Evolutionary conservation across 2,888 invertebrate species (phyloP).

Genomic region (Euphydryas editha): DNA sequence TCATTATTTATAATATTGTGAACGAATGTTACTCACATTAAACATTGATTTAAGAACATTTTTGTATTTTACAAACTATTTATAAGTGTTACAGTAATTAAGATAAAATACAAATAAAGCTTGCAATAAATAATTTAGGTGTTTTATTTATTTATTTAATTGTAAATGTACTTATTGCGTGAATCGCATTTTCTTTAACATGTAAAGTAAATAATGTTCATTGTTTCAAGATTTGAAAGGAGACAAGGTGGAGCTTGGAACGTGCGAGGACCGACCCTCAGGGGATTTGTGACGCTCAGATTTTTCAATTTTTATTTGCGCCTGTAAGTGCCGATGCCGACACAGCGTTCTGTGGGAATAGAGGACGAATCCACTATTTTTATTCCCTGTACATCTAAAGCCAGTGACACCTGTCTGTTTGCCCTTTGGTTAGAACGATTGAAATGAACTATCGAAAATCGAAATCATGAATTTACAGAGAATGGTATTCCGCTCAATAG

Average conservation of each 20-base stretch:
- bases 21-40: background rate
- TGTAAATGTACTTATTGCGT: slow-evolving; percentile 19
- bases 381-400: slow-evolving; percentile 38
- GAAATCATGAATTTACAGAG: slow-evolving; percentile 21
- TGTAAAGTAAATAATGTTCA: slow-evolving; percentile 48
- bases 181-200: slow-evolving; percentile 34
- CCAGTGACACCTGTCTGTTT: slow-evolving; percentile 45
- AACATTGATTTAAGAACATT: background rate
- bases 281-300: slow-evolving; percentile 72
- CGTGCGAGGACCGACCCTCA: slow-evolving; percentile 65
- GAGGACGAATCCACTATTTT: slow-evolving; percentile 46
- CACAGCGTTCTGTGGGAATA: slow-evolving; percentile 48
- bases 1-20: slow-evolving; percentile 29
- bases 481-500: slow-evolving; percentile 3
- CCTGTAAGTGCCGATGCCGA: slow-evolving; percentile 71
- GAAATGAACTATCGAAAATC: slow-evolving; percentile 31
- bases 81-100: background rate
- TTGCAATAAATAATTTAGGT: background rate
- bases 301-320: slow-evolving; percentile 82
- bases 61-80: background rate
- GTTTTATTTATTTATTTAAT: slow-evolving; percentile 13
- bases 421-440: slow-evolving; percentile 36
- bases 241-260: slow-evolving; percentile 59
- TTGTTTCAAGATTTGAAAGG: slow-evolving; percentile 61
- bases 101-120: background rate